These are phyloP conservation scores for Dendrolimus punctatus DNA, from an alignment of 1,140 invertebrate genomes.

Conservation along the genomic window DNA sequence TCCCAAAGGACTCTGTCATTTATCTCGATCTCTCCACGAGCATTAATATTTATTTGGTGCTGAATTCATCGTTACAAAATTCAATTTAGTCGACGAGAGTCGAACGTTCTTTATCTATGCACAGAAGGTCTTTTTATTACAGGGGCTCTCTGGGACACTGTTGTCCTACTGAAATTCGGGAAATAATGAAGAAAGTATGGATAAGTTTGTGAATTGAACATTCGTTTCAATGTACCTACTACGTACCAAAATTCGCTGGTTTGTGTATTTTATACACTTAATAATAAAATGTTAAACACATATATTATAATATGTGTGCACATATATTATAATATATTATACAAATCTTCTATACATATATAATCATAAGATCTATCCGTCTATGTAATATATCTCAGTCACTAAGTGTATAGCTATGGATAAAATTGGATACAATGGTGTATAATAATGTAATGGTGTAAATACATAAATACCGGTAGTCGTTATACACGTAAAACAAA, in stretches of 20 bases:
- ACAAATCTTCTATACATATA: too few species aligned
- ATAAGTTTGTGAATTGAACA: conserved; percentile 19
- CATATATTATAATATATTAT: too few species aligned
- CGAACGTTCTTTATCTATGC: conserved; percentile 66
- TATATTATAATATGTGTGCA: too few species aligned
- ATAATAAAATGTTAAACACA: too few species aligned
- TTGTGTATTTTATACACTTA: neutral
- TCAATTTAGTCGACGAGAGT: conserved; percentile 63
- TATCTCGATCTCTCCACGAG: conserved; percentile 18
- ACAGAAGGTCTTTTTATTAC: conserved; percentile 68
- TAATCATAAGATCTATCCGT: too few species aligned
- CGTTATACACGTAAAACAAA: too few species aligned
- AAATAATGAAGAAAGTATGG: conserved; percentile 41
- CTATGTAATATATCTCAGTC: too few species aligned
- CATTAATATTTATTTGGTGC: conserved; percentile 42
- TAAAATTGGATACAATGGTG: too few species aligned
- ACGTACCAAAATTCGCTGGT: neutral
- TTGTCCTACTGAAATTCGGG: conserved; percentile 41
- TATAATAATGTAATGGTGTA: too few species aligned
- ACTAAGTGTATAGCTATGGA: too few species aligned
- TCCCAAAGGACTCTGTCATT: conserved; percentile 4
- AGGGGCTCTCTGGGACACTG: conserved; percentile 54
- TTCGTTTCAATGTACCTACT: neutral
- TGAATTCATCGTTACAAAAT: conserved; percentile 52
- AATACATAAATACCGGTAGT: too few species aligned